phyloP scores from a whole-genome alignment of 2,888 invertebrate genomes.

The Caenorhabditis plicata region DNA sequence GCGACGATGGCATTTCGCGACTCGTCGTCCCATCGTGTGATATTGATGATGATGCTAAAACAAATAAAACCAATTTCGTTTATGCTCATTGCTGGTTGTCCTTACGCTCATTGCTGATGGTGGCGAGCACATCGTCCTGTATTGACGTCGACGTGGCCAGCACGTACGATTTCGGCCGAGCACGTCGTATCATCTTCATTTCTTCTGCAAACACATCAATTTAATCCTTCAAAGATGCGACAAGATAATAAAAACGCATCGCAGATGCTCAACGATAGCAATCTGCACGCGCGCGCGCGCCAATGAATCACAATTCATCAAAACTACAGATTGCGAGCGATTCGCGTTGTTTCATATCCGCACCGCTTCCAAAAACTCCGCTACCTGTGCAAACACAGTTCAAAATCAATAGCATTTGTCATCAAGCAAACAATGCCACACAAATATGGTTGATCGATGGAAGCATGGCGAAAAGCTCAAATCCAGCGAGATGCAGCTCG shows the following conservation, averaged over 20 bases:
- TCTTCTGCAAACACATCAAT: slow-evolving; percentile 25
- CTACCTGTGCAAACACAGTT: too few species aligned
- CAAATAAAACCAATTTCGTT: neutral
- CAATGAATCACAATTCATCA: too few species aligned
- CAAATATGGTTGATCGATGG: too few species aligned
- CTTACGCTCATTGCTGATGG: slow-evolving; percentile 34
- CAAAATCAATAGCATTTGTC: too few species aligned
- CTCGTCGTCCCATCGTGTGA: slow-evolving; percentile 24
- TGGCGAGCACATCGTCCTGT: slow-evolving; percentile 29
- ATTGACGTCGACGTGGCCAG: slow-evolving; percentile 46
- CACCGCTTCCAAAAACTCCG: too few species aligned
- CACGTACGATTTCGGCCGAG: slow-evolving; percentile 51
- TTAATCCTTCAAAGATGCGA: neutral
- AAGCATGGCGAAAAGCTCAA: too few species aligned
- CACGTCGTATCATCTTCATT: slow-evolving; percentile 45
- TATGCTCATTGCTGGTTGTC: neutral
- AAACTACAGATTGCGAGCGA: too few species aligned
- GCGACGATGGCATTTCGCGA: slow-evolving; percentile 17
- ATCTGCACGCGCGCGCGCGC: too few species aligned
- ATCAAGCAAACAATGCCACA: too few species aligned
- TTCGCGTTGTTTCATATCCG: too few species aligned
- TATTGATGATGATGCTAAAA: slow-evolving; percentile 25
- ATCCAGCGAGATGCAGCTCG: too few species aligned
- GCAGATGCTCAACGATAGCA: too few species aligned
- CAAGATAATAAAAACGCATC: neutral